These are phyloP conservation scores for Rhinopomastus cyanomelas DNA, from an alignment of 2,113 vertebrate species.

Conservation along the genomic window DNA sequence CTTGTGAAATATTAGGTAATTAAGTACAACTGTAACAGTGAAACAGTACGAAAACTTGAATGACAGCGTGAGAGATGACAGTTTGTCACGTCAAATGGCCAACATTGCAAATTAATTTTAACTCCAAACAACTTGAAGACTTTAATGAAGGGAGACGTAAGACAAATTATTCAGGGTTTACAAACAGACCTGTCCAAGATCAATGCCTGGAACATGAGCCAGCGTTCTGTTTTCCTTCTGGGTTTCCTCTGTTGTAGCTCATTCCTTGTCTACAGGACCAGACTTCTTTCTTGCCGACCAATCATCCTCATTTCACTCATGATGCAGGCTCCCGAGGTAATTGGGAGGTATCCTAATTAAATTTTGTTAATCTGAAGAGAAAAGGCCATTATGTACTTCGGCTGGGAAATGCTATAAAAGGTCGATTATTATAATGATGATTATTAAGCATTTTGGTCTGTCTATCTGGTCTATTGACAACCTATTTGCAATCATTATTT, in stretches of 20 bases:
- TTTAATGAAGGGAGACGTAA: neutral
- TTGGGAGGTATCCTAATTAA: slow-evolving; percentile 8
- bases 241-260: neutral
- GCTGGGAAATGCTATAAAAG: neutral
- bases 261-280: neutral
- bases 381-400: slow-evolving; percentile 17
- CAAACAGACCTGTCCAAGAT: neutral
- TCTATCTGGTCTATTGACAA: slow-evolving; percentile 60
- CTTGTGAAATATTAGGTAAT: neutral
- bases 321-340: neutral
- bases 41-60: neutral
- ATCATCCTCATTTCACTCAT: neutral
- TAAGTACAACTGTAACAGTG: neutral
- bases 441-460: slow-evolving; percentile 44
- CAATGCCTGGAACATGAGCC: neutral
- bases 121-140: neutral
- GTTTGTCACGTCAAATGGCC: neutral
- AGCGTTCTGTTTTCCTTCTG: neutral
- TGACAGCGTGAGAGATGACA: neutral
- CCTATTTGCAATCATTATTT: slow-evolving; percentile 33
- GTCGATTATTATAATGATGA: neutral
- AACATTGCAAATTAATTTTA: neutral
- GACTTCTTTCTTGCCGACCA: neutral
- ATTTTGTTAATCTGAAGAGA: slow-evolving; percentile 35
- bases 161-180: neutral